Evolutionary conservation across 2,888 invertebrate species (phyloP).

Genomic region (Heliconius hortense): DNA sequence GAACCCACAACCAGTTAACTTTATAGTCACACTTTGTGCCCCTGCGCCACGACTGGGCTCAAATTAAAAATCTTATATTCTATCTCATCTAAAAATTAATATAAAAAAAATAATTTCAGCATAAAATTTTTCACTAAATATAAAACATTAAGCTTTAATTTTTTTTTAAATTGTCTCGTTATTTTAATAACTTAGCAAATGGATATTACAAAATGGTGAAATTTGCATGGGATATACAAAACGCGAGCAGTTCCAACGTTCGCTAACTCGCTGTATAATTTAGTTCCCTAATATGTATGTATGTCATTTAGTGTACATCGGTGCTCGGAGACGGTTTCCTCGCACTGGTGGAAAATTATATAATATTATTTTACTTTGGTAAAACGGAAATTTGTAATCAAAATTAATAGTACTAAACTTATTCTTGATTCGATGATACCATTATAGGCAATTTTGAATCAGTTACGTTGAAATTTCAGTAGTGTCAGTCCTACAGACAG

Average conservation of each 20-base stretch:
- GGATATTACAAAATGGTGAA: not conserved
- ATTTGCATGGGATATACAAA: constrained; percentile 5
- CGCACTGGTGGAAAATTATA: not conserved
- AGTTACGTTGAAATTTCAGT: too few relatives aligned
- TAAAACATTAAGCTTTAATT: not conserved
- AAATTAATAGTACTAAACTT: too few relatives aligned
- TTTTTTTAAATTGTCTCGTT: not conserved
- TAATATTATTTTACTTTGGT: too few relatives aligned
- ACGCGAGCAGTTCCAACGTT: constrained; percentile 1
- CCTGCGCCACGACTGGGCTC: too few relatives aligned
- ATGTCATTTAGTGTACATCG: constrained; percentile 16
- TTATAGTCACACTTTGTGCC: too few relatives aligned
- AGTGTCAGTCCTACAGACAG: too few relatives aligned
- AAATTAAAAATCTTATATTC: too few relatives aligned
- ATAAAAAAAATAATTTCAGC: not conserved
- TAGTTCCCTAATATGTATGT: constrained; percentile 15
- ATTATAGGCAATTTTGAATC: too few relatives aligned
- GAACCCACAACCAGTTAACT: too few relatives aligned
- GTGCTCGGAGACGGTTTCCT: not conserved
- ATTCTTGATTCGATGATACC: too few relatives aligned
- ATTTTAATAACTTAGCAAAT: constrained; percentile 1
- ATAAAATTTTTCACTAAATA: not conserved
- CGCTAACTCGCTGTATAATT: constrained; percentile 9
- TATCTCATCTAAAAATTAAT: not conserved
- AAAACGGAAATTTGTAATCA: too few relatives aligned